phyloP scores from a whole-genome alignment of 2,797 vertebrate genomes.

The Thamnophis elegans region DNA sequence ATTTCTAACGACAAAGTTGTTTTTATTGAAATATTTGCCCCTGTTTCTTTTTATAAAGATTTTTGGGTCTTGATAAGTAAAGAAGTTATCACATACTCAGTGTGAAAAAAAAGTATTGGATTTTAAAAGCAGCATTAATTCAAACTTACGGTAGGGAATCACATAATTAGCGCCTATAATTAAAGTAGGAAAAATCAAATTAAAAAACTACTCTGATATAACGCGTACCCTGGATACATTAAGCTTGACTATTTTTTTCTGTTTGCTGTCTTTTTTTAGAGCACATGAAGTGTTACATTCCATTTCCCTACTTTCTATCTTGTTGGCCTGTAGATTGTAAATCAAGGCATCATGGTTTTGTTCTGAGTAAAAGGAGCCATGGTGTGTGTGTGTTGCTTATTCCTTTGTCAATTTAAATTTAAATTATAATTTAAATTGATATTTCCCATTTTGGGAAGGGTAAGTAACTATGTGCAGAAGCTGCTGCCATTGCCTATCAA shows the following conservation, averaged over 20 bases:
- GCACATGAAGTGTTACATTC: not conserved
- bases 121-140: not conserved
- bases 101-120: not conserved
- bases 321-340: not conserved
- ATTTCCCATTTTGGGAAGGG: not conserved
- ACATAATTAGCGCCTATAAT: not conserved
- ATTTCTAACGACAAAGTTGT: not conserved
- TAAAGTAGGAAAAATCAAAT: not conserved
- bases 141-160: not conserved
- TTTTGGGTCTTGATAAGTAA: not conserved
- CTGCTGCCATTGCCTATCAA: not conserved
- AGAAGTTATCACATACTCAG: not conserved
- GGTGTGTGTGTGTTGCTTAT: too few species aligned
- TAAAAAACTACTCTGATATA: not conserved
- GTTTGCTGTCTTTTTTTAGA: not conserved
- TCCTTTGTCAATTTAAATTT: not conserved
- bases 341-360: not conserved
- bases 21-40: not conserved
- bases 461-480: not conserved
- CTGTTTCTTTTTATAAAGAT: not conserved
- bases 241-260: not conserved
- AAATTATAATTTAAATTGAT: not conserved
- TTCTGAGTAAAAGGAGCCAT: not conserved
- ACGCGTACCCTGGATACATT: not conserved
- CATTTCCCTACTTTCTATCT: not conserved